These are phyloP conservation scores for Rhagium mordax DNA, from an alignment of 2,888 invertebrate genomes.

Conservation along the genomic window DNA sequence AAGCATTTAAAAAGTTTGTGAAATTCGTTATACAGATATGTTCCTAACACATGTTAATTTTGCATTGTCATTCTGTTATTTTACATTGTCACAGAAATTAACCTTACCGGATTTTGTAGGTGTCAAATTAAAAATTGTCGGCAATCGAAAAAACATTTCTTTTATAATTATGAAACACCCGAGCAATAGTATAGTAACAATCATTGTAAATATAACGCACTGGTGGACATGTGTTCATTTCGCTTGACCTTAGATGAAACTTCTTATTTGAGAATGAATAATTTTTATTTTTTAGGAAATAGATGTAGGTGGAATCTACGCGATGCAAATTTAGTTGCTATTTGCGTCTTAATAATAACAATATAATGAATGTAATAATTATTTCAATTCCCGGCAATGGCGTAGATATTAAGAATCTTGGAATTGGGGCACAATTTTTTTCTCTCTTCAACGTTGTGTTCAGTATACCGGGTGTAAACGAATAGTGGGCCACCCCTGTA, in stretches of 20 bases:
- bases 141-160: constrained; percentile 47
- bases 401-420: not conserved
- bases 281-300: constrained; percentile 38
- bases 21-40: not conserved
- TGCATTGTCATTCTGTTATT: constrained; percentile 9
- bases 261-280: constrained; percentile 23
- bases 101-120: constrained; percentile 45
- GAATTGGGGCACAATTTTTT: too few species aligned
- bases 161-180: constrained; percentile 35
- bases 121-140: constrained; percentile 44
- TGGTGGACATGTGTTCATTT: constrained; percentile 11
- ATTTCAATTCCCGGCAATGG: not conserved
- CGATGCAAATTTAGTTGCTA: constrained; percentile 11
- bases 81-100: constrained; percentile 41
- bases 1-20: not conserved
- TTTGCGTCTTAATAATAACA: constrained; percentile 28
- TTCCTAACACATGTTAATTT: constrained; percentile 25
- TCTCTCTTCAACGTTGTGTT: too few species aligned
- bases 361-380: not conserved
- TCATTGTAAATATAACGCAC: constrained; percentile 20
- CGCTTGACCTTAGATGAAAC: constrained; percentile 22
- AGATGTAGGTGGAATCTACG: constrained; percentile 38
- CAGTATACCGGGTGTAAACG: too few species aligned
- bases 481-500: too few species aligned
- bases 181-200: constrained; percentile 27